phyloP scores from a whole-genome alignment of 1,140 invertebrate genomes.

The Tetranychus urticae region DNA sequence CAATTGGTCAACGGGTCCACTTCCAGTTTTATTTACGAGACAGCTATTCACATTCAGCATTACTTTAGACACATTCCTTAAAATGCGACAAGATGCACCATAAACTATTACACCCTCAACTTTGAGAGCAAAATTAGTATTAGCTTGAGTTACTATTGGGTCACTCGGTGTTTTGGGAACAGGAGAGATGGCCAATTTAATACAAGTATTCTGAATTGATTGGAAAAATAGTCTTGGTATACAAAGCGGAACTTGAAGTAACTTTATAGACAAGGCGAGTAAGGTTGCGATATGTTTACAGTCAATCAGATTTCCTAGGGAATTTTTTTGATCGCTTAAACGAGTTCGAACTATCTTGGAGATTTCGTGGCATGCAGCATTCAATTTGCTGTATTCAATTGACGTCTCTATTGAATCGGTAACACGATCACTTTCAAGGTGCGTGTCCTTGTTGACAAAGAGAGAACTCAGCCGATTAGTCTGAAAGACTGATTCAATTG shows the following conservation, averaged over 20 bases:
- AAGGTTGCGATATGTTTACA: conserved; percentile 35
- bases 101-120: conserved; percentile 50
- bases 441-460: conserved; percentile 7
- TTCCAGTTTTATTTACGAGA: conserved; percentile 21
- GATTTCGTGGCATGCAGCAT: neutral
- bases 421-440: conserved; percentile 10
- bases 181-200: conserved; percentile 51
- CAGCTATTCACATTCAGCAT: conserved; percentile 40
- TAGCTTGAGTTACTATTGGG: conserved; percentile 38
- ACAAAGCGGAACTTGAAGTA: conserved; percentile 37
- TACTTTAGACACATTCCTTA: conserved; percentile 40
- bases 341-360: neutral
- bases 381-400: neutral
- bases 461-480: conserved; percentile 14
- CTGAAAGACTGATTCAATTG: conserved; percentile 38
- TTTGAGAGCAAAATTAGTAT: conserved; percentile 53
- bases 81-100: conserved; percentile 25
- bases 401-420: neutral
- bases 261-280: conserved; percentile 35
- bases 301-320: neutral
- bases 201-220: conserved; percentile 50
- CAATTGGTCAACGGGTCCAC: neutral
- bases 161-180: conserved; percentile 49
- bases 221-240: conserved; percentile 72
- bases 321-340: neutral